phyloP scores from a whole-genome alignment of 2,888 invertebrate species.

The Nysson spinosus region DNA sequence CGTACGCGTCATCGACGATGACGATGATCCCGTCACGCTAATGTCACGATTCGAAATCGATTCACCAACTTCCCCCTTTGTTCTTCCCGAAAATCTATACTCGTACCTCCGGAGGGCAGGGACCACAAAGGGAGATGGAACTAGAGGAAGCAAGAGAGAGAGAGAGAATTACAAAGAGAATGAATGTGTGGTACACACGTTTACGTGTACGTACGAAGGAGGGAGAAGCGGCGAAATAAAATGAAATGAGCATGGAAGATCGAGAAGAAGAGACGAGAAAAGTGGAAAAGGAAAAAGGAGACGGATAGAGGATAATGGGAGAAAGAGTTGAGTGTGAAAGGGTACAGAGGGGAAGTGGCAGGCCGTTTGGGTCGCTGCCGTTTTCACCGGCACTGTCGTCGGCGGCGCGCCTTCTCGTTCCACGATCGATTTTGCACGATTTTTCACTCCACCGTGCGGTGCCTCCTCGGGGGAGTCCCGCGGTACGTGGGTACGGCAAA shows the following conservation, averaged over 20 bases:
- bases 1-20: background rate
- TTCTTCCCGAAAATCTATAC: conserved; percentile 38
- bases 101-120: conserved; percentile 21
- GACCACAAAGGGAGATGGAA: conserved; percentile 13
- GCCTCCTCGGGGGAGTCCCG: conserved; percentile 39
- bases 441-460: conserved; percentile 52
- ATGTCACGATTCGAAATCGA: too few species aligned
- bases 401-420: conserved; percentile 52
- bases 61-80: conserved; percentile 16
- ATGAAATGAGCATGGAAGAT: background rate
- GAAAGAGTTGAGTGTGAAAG: conserved; percentile 1
- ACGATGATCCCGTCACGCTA: too few species aligned
- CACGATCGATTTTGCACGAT: conserved; percentile 62
- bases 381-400: too few species aligned
- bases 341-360: conserved; percentile 30
- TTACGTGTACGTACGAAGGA: background rate
- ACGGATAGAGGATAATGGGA: background rate
- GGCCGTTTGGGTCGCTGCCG: conserved; percentile 57
- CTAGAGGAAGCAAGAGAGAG: background rate
- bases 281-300: background rate
- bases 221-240: background rate
- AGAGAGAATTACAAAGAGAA: background rate
- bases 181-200: background rate
- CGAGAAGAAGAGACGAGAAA: conserved; percentile 7
- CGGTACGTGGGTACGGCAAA: conserved; percentile 38